Evolutionary conservation across 2,113 vertebrate genomes (phyloP), one percentile per base, ranked within the genome.

Genomic region (Podarcis muralis): DNA sequence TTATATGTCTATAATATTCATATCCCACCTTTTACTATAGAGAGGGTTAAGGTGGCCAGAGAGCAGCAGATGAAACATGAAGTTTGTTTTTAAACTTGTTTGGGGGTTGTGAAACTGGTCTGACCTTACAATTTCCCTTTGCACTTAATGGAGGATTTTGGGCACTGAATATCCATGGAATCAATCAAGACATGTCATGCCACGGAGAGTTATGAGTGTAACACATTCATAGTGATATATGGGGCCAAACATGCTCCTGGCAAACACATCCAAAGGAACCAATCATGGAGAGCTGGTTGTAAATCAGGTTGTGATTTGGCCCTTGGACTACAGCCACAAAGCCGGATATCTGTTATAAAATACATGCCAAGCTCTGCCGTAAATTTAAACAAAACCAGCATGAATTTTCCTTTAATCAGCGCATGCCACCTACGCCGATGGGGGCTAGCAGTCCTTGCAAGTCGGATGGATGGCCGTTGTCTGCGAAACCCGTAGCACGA

Each of bases 361-460:
- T 59, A 27, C 57, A 90, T 84, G 81, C 87, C 86, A 91, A 92
- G 88, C 18, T 0, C 5, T 78, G 72, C 0, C 48, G 84, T 92
- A 94, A 92, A 95, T 95, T 92, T 91, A 90, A 94, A 92, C 25
- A 35, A 62, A 94, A 53, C 78, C 48, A 85, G 78, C 75, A 83
- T 87, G 71, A 92, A 85, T 87, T 91, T 91, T 87, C 84, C 86
- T 90, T 91, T 93, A 92, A 94, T 95, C 87, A 88, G 91, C 32
- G 5, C 0, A 0, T 89, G 69, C 86, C 85, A 89, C 75, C n/a
- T 90, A 91, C 89, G 87, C 74, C 76, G 85, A 92, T 85, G 90
- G 90, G 83, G 59, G 65, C 3, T 0, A 92, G 87, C 85, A 93
- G 92, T 86, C 87, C 81, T 86, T 92, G 75, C 90, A 92, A 89